Percentiles rank a stretch among this genome's conserved stretches.
Conservation (phyloP, 2,888 invertebrate genomes). For the Clunio marinus region DNA sequence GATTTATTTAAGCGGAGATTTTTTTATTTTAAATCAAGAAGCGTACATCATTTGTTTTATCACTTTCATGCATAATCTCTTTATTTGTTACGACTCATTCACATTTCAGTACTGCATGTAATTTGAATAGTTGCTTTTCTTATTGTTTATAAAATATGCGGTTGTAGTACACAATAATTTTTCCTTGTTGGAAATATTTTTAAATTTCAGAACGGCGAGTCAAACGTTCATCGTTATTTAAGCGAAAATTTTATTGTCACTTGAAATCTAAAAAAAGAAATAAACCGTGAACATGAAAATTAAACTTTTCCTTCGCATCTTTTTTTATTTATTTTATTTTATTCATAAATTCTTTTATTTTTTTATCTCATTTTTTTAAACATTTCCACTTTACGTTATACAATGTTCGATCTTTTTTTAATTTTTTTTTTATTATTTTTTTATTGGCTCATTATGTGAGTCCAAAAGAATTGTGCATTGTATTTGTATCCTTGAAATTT, state of each 20-base stretch:
- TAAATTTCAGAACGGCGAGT: no score
- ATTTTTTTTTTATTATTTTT: background rate
- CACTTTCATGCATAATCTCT: conserved; percentile 24
- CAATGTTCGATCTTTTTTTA: conserved; percentile 11
- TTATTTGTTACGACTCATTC: background rate
- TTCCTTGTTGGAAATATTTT: background rate
- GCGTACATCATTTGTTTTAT: background rate
- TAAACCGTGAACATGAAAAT: conserved; percentile 10
- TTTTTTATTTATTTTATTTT: conserved; percentile 6
- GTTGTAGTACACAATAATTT: conserved; percentile 9
- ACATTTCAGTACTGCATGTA: conserved; percentile 16
- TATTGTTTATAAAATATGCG: conserved; percentile 38
- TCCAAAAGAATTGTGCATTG: background rate
- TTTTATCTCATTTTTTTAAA: conserved; percentile 6
- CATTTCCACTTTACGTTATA: background rate
- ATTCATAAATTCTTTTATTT: conserved; percentile 11
- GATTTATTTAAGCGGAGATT: background rate
- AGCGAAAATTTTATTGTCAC: conserved; percentile 9
- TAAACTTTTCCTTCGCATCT: conserved; percentile 1
- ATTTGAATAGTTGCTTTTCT: conserved; percentile 6
- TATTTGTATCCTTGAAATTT: conserved; percentile 35
- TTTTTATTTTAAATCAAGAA: background rate
- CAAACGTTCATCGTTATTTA: conserved; percentile 4
- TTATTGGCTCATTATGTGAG: background rate
- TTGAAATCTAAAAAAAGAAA: background rate